phyloP scores from a whole-genome alignment of 2,797 vertebrate genomes.

The Chaenodraco wilsoni region DNA sequence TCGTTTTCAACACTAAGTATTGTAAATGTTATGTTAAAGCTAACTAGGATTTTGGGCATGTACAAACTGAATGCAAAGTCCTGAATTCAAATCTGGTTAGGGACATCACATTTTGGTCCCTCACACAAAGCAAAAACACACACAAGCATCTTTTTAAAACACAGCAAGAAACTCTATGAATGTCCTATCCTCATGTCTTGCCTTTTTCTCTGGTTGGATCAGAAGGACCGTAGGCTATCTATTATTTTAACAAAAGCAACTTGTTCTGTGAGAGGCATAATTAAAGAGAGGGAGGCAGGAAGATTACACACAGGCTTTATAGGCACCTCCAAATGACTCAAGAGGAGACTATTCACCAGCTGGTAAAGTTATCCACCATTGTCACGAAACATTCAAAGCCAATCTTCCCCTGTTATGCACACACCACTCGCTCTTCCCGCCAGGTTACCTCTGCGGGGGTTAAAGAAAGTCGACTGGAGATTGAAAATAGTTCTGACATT shows the following conservation, averaged over 20 bases:
- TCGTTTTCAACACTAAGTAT: neutral
- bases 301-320: constrained; percentile 81
- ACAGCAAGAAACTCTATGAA: constrained; percentile 7
- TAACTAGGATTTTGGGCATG: neutral
- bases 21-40: neutral
- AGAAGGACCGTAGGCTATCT: constrained; percentile 56
- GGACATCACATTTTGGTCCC: neutral
- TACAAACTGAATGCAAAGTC: neutral
- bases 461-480: constrained; percentile 61
- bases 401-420: constrained; percentile 14
- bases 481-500: constrained; percentile 74
- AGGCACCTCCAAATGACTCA: constrained; percentile 81
- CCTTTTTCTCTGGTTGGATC: constrained; percentile 31
- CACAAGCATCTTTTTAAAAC: neutral
- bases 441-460: constrained; percentile 40
- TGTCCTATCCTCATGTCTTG: constrained; percentile 15
- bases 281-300: constrained; percentile 76
- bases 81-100: neutral
- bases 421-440: constrained; percentile 20
- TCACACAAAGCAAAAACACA: neutral
- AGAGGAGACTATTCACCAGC: constrained; percentile 75
- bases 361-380: constrained; percentile 75
- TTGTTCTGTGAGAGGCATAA: constrained; percentile 76
- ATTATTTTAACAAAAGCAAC: constrained; percentile 71
- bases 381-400: constrained; percentile 69